Conservation (phyloP, 2,888 invertebrate genomes). For the Trissolcus japonicus region DNA sequence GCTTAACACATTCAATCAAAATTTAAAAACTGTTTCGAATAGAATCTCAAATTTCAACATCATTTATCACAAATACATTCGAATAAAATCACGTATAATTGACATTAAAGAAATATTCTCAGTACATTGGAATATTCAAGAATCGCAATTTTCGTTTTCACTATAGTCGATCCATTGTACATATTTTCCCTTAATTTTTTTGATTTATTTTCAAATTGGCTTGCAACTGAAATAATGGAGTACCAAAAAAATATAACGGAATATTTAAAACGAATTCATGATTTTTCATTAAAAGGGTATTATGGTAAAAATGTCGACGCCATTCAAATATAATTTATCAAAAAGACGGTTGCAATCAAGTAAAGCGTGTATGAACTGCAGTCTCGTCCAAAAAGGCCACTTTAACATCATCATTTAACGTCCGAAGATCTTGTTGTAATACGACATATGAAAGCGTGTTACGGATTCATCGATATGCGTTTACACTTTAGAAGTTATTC, state of each 20-base stretch:
- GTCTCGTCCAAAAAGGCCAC: slow-evolving; percentile 73
- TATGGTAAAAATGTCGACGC: slow-evolving; percentile 6
- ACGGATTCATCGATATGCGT: slow-evolving; percentile 49
- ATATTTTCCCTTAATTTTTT: neutral
- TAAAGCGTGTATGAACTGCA: slow-evolving; percentile 66
- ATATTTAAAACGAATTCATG: neutral
- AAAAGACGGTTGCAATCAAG: slow-evolving; percentile 36
- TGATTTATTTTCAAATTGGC: too few species aligned
- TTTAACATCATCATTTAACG: slow-evolving; percentile 60
- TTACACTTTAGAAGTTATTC: slow-evolving; percentile 13
- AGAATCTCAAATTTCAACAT: slow-evolving; percentile 51
- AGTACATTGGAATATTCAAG: slow-evolving; percentile 12
- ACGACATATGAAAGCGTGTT: slow-evolving; percentile 44
- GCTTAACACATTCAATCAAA: slow-evolving; percentile 42
- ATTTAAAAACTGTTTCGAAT: slow-evolving; percentile 36
- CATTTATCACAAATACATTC: slow-evolving; percentile 44
- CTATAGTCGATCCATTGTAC: neutral
- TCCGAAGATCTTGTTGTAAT: slow-evolving; percentile 49
- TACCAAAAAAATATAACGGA: slow-evolving; percentile 10
- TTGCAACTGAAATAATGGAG: neutral
- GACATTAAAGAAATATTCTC: slow-evolving; percentile 21
- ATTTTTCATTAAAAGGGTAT: slow-evolving; percentile 6
- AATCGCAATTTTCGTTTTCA: neutral
- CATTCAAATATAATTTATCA: slow-evolving; percentile 36
- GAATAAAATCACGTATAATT: slow-evolving; percentile 39